A percentile compares a stretch with the other conserved stretches of the same genome.
Conservation (phyloP, 1,140 invertebrate genomes). For the Asobara japonica region DNA sequence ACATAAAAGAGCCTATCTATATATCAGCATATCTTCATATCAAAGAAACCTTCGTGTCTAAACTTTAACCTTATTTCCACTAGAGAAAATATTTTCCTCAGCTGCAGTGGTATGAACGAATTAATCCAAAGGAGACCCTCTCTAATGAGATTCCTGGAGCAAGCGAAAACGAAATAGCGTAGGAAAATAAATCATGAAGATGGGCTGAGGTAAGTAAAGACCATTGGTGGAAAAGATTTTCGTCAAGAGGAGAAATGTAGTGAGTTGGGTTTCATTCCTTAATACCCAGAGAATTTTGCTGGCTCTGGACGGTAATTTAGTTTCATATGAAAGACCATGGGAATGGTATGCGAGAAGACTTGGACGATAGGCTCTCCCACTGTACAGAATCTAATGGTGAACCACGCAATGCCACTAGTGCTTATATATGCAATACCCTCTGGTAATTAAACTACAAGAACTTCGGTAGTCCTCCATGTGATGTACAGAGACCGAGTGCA, state of each 20-base stretch:
- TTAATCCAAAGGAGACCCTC: neutral
- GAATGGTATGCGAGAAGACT: neutral
- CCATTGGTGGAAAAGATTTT: neutral
- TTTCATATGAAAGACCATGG: neutral
- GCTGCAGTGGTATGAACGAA: neutral
- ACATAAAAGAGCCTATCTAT: neutral
- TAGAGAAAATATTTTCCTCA: neutral
- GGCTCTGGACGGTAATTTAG: neutral
- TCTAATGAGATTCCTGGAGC: slow-evolving; percentile 8
- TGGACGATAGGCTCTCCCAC: neutral
- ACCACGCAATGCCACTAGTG: slow-evolving; percentile 9
- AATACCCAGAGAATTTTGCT: neutral
- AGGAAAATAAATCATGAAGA: neutral
- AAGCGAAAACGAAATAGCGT: neutral
- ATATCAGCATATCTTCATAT: neutral
- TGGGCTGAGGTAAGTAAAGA: neutral
- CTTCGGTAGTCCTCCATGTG: neutral
- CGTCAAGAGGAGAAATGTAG: neutral
- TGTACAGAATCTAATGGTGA: neutral
- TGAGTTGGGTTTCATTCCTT: neutral
- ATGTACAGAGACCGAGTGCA: neutral
- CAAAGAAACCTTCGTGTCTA: neutral
- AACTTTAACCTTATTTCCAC: neutral
- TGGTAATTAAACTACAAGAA: slow-evolving; percentile 31
- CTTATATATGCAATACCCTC: slow-evolving; percentile 4